Evolutionary conservation across 1,140 invertebrate genomes (phyloP), one percentile per base, ranked within the genome.

Genomic region (Euwallacea fornicatus): DNA sequence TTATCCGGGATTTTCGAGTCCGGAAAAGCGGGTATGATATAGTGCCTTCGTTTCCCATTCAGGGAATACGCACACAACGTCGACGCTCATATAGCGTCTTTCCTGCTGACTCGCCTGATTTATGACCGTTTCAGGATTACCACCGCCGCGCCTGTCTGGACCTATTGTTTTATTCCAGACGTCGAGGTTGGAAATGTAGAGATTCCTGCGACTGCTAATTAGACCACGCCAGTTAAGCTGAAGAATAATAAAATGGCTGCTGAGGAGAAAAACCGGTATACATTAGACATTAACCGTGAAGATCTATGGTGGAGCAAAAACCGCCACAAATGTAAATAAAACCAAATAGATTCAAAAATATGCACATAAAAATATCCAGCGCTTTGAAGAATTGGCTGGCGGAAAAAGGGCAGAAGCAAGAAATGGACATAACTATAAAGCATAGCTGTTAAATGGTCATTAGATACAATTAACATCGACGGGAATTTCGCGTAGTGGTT

Each of bases 11-110:
- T 65, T 58, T 58, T 58, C 55, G 21, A 58, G 33, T 58, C 68
- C 60, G 68, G 61, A 70, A 70, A 70, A 11, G 56, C 61, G n/a
- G 55, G 11, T 53, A 70, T 70, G 68, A 70, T 70, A 70, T 70
- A 70, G 46, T 64, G 68, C 41, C 68, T 70, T 63, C 60, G 68
- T 70, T 70, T 70, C 68, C 68, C 68, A 70, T 70, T 70, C 68
- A 70, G 68, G 68, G 68, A 70, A 70, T 70, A 70, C 60, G 61
- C 68, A 70, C 68, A 64, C 67, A 62, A 62, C 44, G 50, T 68
- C 67, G 59, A 69, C 58, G 67, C 21, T 68, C 58, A 66, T 66
- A 66, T 66, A 56, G 58, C 67, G 67, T 69, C 59, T 55, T 64
- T 70, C 68, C 61, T 70, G 46, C 46, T 55, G 44, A 15, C 13